Evolutionary conservation across 2,797 vertebrate genomes (phyloP).

Genomic region (Tangara arthus): DNA sequence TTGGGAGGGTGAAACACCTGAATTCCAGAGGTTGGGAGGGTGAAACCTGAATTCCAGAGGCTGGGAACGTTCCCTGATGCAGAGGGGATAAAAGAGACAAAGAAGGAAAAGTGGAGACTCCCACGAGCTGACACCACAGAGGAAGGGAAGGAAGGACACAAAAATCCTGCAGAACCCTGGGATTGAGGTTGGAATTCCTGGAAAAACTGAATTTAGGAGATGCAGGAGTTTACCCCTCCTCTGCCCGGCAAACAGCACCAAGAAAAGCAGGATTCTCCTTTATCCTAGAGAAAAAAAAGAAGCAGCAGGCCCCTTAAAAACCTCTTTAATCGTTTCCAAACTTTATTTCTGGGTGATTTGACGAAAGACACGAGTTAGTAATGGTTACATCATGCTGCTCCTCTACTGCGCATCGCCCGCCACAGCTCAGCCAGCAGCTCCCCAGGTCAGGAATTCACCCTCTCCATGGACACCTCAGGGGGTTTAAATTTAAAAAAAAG

Average conservation of each 20-base stretch:
- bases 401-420: constrained; percentile 69
- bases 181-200: accelerated
- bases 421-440: constrained; percentile 84
- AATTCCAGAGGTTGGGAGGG: neutral
- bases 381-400: constrained; percentile 88
- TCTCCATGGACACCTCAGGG: constrained; percentile 59
- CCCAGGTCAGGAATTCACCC: constrained; percentile 67
- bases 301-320: constrained; percentile 11
- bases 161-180: neutral
- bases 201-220: neutral
- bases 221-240: accelerated
- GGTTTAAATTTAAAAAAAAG: neutral
- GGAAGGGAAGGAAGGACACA: neutral
- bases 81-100: neutral
- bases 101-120: neutral
- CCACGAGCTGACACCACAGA: neutral
- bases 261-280: neutral
- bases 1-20: accelerated
- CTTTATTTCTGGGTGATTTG: constrained; percentile 94
- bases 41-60: neutral
- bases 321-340: constrained; percentile 77
- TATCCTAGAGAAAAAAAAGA: neutral
- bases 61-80: neutral
- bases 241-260: neutral
- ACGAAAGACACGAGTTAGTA: constrained; percentile 97